Evolutionary conservation across 2,797 vertebrate species (phyloP).

Genomic region (Clamator glandarius): DNA sequence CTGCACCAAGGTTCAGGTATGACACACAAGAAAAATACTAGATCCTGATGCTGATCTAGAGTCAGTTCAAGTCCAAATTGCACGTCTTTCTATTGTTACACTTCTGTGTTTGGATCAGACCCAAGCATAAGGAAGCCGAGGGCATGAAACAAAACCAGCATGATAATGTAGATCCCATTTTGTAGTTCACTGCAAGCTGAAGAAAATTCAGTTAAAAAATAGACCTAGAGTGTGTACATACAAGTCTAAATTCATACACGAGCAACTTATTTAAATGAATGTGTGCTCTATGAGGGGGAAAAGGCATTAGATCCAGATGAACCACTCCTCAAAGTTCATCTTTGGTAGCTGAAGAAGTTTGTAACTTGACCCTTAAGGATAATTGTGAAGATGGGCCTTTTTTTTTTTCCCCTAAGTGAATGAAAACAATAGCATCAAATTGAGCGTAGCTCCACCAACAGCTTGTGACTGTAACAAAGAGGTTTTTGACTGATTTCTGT

Average conservation of each 20-base stretch:
- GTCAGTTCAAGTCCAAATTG: not conserved
- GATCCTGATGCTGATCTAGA: not conserved
- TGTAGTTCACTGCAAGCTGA: not conserved
- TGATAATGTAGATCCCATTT: not conserved
- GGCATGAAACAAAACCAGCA: not conserved
- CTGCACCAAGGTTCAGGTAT: not conserved
- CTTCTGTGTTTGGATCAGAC: not conserved
- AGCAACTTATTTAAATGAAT: not conserved
- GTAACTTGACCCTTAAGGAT: not conserved
- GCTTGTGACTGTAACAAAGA: not conserved
- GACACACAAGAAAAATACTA: not conserved
- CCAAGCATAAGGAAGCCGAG: not conserved
- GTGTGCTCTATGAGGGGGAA: not conserved
- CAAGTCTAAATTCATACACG: not conserved
- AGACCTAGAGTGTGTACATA: not conserved
- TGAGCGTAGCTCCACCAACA: not conserved
- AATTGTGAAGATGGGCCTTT: not conserved
- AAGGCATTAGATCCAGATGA: not conserved
- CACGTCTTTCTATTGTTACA: not conserved
- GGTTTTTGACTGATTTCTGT: not conserved
- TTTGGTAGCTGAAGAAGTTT: not conserved
- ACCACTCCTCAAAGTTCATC: not conserved
- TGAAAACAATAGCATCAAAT: not conserved
- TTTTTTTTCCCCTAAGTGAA: not conserved
- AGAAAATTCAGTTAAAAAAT: not conserved